A percentile compares a stretch with the other conserved stretches of the same genome.
These are phyloP conservation scores for Callimorpha dominula DNA, from an alignment of 2,888 invertebrate genomes.

Conservation along the genomic window DNA sequence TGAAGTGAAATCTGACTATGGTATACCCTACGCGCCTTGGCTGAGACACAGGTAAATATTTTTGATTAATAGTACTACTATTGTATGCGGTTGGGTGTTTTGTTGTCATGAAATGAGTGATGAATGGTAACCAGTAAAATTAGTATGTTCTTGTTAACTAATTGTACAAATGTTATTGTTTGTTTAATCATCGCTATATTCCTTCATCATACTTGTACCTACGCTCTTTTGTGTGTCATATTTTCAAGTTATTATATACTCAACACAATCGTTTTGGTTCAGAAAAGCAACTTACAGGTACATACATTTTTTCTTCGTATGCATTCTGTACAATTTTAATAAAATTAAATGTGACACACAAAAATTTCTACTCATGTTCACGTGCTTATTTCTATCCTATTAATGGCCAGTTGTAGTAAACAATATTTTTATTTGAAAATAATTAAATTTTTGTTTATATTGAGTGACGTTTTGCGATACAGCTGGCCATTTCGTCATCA, in stretches of 20 bases:
- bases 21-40: constrained; percentile 95
- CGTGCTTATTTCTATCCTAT: constrained; percentile 71
- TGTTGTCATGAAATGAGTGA: constrained; percentile 43
- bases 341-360: constrained; percentile 43
- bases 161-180: constrained; percentile 32
- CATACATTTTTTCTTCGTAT: neutral
- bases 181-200: constrained; percentile 37
- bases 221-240: constrained; percentile 50
- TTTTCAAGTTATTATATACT: constrained; percentile 13
- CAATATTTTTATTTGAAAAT: constrained; percentile 14
- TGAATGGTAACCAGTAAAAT: constrained; percentile 37
- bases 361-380: constrained; percentile 54
- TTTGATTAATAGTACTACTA: constrained; percentile 45
- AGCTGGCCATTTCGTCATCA: constrained; percentile 73
- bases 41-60: constrained; percentile 91
- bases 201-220: constrained; percentile 39
- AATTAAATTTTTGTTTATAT: constrained; percentile 10
- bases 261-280: neutral
- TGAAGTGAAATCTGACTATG: constrained; percentile 91
- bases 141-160: constrained; percentile 33
- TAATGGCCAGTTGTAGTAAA: constrained; percentile 70
- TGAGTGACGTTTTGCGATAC: constrained; percentile 32
- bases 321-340: neutral
- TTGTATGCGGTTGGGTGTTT: constrained; percentile 47
- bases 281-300: neutral